Evolutionary conservation across 2,888 invertebrate species (phyloP).

Genomic region (Antheraea assamensis): DNA sequence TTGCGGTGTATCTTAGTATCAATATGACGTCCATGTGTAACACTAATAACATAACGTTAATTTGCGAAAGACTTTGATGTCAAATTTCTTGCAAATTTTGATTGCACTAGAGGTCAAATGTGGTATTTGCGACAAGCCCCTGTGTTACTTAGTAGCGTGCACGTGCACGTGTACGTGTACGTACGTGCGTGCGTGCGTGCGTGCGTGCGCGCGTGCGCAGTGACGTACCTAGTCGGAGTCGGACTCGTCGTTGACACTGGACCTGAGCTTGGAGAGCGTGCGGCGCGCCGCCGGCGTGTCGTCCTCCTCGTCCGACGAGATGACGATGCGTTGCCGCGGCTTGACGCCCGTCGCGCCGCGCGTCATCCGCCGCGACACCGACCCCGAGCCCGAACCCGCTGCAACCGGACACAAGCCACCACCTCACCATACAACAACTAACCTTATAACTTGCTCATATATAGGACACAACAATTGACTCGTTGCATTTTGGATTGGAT

Average conservation of each 20-base stretch:
- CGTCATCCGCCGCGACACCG: conserved; percentile 68
- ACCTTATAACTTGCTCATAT: no score
- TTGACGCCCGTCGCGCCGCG: conserved; percentile 78
- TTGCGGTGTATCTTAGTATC: no score
- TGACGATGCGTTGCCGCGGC: conserved; percentile 79
- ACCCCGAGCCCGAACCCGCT: conserved; percentile 35
- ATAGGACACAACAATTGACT: no score
- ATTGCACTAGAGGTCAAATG: no score
- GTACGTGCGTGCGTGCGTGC: neutral
- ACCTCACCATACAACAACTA: neutral
- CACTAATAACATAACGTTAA: no score
- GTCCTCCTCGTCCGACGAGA: conserved; percentile 80
- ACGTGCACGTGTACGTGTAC: neutral
- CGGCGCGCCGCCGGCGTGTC: conserved; percentile 75
- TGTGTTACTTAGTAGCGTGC: no score
- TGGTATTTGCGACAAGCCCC: no score
- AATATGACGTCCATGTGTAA: no score
- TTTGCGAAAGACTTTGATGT: no score
- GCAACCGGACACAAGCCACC: conserved; percentile 16
- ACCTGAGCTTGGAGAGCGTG: conserved; percentile 74
- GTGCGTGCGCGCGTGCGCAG: neutral
- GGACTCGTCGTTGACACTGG: conserved; percentile 68
- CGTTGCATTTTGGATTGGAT: no score
- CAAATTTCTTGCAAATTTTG: no score
- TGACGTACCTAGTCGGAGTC: conserved; percentile 62